These are phyloP conservation scores for Hydropsyche betteni DNA, from an alignment of 2,888 invertebrate genomes.

Conservation along the genomic window DNA sequence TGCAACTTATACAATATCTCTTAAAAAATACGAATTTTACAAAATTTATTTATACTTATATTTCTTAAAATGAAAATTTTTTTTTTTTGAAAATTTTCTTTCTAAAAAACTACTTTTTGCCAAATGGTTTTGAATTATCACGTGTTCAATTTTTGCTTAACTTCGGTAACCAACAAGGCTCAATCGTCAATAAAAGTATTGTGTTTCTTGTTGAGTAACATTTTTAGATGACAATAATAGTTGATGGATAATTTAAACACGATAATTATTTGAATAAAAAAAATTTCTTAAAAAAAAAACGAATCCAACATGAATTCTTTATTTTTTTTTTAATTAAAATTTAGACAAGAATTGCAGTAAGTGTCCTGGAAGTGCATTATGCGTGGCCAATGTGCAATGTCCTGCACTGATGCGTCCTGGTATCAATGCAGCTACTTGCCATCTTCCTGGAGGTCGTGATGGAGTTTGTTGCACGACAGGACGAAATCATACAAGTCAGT, in stretches of 20 bases:
- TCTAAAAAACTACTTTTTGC: too few species aligned
- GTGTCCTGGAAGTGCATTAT: conserved; percentile 64
- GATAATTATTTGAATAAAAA: neutral
- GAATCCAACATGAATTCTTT: neutral
- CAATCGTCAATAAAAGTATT: too few species aligned
- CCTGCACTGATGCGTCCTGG: conserved; percentile 69
- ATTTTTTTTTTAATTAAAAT: neutral
- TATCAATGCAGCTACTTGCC: conserved; percentile 63
- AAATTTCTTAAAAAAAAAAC: neutral
- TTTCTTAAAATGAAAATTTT: too few species aligned
- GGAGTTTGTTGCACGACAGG: conserved; percentile 74
- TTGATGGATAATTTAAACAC: neutral
- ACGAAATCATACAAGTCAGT: conserved; percentile 66
- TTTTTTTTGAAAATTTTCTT: too few species aligned
- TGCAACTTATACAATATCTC: too few species aligned
- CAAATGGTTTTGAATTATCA: too few species aligned
- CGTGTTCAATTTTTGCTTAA: too few species aligned
- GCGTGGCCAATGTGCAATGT: conserved; percentile 73
- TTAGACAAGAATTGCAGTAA: conserved; percentile 55
- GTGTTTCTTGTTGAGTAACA: too few species aligned
- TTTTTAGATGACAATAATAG: neutral
- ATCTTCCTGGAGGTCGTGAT: conserved; percentile 59
- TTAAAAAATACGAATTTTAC: too few species aligned
- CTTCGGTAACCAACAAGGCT: too few species aligned
- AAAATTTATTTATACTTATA: too few species aligned